These are phyloP conservation scores for Sturnus vulgaris DNA, from an alignment of 2,113 vertebrate genomes.

Conservation along the genomic window DNA sequence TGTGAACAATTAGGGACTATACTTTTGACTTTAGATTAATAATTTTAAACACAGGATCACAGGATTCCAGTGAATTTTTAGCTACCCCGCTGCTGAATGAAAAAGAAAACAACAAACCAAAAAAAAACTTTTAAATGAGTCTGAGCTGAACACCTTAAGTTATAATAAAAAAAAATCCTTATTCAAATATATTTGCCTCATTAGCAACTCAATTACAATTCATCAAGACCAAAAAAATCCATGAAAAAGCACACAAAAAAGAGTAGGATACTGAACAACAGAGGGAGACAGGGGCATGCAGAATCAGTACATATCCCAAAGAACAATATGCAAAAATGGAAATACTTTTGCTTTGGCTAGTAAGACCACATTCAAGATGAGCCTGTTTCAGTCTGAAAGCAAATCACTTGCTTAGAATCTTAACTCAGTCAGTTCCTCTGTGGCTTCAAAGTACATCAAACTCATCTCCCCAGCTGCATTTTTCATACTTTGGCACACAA, in stretches of 20 bases:
- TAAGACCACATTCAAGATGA: conserved; percentile 32
- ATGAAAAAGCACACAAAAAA: conserved; percentile 28
- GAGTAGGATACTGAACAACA: conserved; percentile 26
- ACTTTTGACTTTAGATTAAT: background rate
- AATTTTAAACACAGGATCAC: background rate
- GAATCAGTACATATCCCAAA: background rate
- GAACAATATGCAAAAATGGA: background rate
- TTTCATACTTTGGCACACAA: background rate
- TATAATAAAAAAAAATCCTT: conserved; percentile 53
- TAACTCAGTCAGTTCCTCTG: background rate
- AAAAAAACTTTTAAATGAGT: background rate
- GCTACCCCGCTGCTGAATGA: background rate
- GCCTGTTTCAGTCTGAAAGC: background rate
- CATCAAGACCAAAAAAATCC: background rate
- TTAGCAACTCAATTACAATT: conserved; percentile 23
- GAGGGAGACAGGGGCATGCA: conserved; percentile 56
- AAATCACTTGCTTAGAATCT: background rate
- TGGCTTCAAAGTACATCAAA: accelerated
- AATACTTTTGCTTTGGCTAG: conserved; percentile 46
- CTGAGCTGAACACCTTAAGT: conserved; percentile 40
- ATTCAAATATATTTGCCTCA: conserved; percentile 58
- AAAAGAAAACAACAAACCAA: background rate
- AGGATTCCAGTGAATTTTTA: conserved; percentile 5
- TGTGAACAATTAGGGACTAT: background rate
- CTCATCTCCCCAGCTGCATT: background rate